Conservation (phyloP, 1,140 invertebrate species). For the Idris sp. region DNA sequence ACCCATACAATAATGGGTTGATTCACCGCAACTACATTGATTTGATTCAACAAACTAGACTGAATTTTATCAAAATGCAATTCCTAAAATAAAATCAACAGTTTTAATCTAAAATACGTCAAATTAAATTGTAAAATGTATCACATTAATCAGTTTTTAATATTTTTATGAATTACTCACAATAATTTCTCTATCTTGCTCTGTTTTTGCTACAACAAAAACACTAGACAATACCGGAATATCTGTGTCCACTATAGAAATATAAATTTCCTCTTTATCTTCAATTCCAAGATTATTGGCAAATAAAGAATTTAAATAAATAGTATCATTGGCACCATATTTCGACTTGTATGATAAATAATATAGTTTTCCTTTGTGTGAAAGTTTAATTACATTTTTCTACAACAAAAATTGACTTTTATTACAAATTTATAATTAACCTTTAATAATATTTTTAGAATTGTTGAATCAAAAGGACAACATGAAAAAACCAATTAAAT, state of each 20-base stretch:
- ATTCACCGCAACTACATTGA: slow-evolving; percentile 66
- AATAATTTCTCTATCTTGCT: slow-evolving; percentile 80
- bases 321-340: slow-evolving; percentile 38
- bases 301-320: slow-evolving; percentile 73
- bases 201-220: slow-evolving; percentile 71
- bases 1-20: slow-evolving; percentile 74
- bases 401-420: no score
- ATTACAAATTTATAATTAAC: no score
- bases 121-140: neutral
- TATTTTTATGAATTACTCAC: slow-evolving; percentile 59
- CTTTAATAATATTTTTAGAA: no score
- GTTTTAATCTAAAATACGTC: neutral
- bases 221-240: slow-evolving; percentile 65
- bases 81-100: slow-evolving; percentile 59
- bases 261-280: slow-evolving; percentile 69
- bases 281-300: slow-evolving; percentile 71
- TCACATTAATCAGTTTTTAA: no score
- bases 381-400: slow-evolving; percentile 66
- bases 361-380: slow-evolving; percentile 60
- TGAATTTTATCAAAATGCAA: slow-evolving; percentile 71
- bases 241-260: slow-evolving; percentile 58
- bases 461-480: no score
- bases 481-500: no score
- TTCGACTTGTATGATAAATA: slow-evolving; percentile 67
- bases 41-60: slow-evolving; percentile 69